Evolutionary conservation across 1,140 invertebrate genomes (phyloP).

Genomic region (Plectrocnemia conspersa): DNA sequence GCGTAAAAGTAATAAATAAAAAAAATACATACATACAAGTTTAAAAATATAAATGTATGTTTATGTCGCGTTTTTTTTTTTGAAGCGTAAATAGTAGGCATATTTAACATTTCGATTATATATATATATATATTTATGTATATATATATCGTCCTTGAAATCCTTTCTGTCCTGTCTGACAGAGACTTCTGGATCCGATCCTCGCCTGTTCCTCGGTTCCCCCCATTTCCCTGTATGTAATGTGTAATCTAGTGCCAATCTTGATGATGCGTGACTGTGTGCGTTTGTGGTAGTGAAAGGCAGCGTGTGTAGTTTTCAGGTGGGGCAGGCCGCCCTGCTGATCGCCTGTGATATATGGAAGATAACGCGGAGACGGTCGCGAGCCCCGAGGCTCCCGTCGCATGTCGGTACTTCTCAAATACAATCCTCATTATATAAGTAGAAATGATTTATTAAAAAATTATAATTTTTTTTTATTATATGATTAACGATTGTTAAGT

Average conservation of each 20-base stretch:
- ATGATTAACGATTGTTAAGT: too few species aligned
- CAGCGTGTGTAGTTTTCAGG: slow-evolving; percentile 6
- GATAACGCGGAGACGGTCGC: slow-evolving; percentile 31
- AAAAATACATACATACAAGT: too few species aligned
- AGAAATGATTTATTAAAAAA: slow-evolving; percentile 31
- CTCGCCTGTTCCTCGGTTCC: slow-evolving; percentile 14
- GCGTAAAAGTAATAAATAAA: too few species aligned
- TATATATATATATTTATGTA: too few species aligned
- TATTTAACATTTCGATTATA: too few species aligned
- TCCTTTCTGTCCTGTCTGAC: slow-evolving; percentile 31
- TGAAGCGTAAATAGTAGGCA: too few species aligned
- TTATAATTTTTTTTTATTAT: too few species aligned
- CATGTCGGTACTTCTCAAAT: slow-evolving; percentile 28
- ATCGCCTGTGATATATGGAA: slow-evolving; percentile 26
- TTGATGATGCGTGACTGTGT: slow-evolving; percentile 17
- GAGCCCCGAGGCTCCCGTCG: slow-evolving; percentile 35
- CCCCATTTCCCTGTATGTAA: slow-evolving; percentile 19
- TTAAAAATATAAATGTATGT: too few species aligned
- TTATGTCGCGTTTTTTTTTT: too few species aligned
- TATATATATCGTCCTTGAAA: background rate
- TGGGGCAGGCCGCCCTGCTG: slow-evolving; percentile 25
- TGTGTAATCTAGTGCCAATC: slow-evolving; percentile 29
- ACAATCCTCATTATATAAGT: slow-evolving; percentile 36
- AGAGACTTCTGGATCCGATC: slow-evolving; percentile 34
- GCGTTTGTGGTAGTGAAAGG: slow-evolving; percentile 15